Conservation (phyloP, 2,113 vertebrate species). For the Monarcha castaneiventris region DNA sequence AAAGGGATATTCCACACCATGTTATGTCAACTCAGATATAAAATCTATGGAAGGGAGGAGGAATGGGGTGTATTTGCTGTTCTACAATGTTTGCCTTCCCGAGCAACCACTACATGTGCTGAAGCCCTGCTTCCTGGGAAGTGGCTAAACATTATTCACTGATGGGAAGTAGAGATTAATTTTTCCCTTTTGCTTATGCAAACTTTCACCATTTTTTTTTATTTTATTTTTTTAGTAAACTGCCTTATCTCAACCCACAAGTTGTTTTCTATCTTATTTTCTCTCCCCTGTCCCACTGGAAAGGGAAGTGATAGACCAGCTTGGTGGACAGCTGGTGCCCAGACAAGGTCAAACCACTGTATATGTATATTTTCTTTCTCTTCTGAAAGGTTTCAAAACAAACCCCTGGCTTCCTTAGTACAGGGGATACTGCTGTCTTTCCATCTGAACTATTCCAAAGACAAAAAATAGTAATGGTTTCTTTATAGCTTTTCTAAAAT, state of each 20-base stretch:
- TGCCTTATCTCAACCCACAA: neutral
- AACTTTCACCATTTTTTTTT: too few relatives aligned
- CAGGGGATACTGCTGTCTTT: neutral
- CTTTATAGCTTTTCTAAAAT: neutral
- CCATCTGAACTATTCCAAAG: neutral
- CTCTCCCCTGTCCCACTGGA: neutral
- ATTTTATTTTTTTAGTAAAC: neutral
- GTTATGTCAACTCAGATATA: neutral
- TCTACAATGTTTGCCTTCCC: neutral
- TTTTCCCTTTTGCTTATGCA: neutral
- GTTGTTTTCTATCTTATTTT: neutral
- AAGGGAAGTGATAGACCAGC: neutral
- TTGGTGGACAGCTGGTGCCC: neutral
- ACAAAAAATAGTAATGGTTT: neutral
- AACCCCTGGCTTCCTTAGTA: neutral
- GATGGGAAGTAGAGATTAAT: neutral
- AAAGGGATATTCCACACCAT: neutral
- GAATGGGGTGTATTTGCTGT: neutral
- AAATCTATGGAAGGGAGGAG: neutral
- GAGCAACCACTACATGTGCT: accelerated
- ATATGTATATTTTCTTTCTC: neutral
- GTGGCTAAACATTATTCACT: neutral
- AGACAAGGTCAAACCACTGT: neutral
- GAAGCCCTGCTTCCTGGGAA: neutral
- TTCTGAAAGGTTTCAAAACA: neutral